phyloP scores from a whole-genome alignment of 2,113 vertebrate genomes.

The Hymenochirus boettgeri region DNA sequence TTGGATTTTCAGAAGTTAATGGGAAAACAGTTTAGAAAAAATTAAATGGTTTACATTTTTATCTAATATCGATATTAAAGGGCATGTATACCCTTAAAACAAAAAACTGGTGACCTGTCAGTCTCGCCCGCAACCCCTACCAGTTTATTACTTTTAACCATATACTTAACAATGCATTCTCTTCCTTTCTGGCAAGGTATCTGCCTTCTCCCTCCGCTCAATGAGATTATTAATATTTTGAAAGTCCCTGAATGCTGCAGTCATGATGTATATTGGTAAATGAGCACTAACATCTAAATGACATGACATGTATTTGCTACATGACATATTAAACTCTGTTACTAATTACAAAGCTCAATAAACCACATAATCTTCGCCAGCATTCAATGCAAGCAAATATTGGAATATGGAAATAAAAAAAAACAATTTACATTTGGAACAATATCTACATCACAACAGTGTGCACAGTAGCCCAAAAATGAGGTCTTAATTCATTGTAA shows the following conservation, averaged over 20 bases:
- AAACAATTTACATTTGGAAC: slow-evolving; percentile 15
- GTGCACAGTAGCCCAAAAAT: slow-evolving; percentile 10
- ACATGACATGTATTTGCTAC: slow-evolving; percentile 36
- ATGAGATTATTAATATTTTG: not conserved
- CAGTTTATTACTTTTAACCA: too few relatives aligned
- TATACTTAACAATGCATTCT: too few relatives aligned
- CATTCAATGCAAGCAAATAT: slow-evolving; percentile 35
- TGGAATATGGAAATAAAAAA: slow-evolving; percentile 33
- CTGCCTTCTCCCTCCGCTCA: too few relatives aligned
- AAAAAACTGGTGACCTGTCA: too few relatives aligned
- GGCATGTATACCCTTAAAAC: too few relatives aligned
- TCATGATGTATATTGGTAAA: slow-evolving; percentile 33
- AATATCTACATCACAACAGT: slow-evolving; percentile 17
- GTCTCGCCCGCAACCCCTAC: too few relatives aligned
- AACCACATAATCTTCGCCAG: slow-evolving; percentile 33
- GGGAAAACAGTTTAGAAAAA: too few relatives aligned
- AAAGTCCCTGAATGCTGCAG: slow-evolving; percentile 31
- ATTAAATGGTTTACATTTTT: too few relatives aligned
- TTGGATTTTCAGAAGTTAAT: too few relatives aligned
- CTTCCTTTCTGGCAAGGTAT: too few relatives aligned
- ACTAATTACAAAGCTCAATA: slow-evolving; percentile 38
- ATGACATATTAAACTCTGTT: slow-evolving; percentile 33
- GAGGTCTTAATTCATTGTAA: not conserved
- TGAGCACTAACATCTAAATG: slow-evolving; percentile 24
- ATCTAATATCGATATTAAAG: too few relatives aligned